Conservation (phyloP, 2,113 vertebrate species). For the Sturnira hondurensis region DNA sequence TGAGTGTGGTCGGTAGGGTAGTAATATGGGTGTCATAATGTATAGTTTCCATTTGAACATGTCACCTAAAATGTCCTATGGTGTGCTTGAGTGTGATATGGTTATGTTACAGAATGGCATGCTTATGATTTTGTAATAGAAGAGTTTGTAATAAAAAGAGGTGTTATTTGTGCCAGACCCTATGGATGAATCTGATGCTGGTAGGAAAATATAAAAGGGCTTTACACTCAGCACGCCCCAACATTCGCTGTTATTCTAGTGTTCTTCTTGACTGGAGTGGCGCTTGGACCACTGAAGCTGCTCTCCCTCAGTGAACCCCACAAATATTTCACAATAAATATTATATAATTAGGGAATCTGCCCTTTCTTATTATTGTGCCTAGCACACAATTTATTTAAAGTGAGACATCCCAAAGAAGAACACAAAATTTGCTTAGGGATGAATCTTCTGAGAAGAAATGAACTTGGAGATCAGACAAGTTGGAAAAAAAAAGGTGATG, state of each 20-base stretch:
- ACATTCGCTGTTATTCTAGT: not conserved
- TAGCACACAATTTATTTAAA: not conserved
- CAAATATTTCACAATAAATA: not conserved
- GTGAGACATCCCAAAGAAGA: not conserved
- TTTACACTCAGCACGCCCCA: not conserved
- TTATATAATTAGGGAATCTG: not conserved
- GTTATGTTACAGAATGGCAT: no score
- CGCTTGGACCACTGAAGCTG: not conserved
- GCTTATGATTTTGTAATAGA: no score
- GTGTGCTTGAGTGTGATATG: no score
- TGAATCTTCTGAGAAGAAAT: not conserved
- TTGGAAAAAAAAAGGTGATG: not conserved
- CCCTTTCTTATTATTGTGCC: not conserved
- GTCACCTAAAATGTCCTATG: no score
- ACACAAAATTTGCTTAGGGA: not conserved
- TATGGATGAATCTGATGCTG: not conserved
- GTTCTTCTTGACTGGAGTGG: not conserved
- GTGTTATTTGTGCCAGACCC: no score
- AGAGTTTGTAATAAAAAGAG: no score
- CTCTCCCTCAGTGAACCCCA: no score
- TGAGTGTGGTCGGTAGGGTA: no score
- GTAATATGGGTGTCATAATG: no score
- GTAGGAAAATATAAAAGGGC: not conserved
- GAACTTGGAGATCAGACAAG: not conserved
- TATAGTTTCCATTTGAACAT: no score